A percentile compares a stretch with the other conserved stretches of the same genome.
phyloP scores from a whole-genome alignment of 2,888 invertebrate genomes.

The Stenotaenia linearis region DNA sequence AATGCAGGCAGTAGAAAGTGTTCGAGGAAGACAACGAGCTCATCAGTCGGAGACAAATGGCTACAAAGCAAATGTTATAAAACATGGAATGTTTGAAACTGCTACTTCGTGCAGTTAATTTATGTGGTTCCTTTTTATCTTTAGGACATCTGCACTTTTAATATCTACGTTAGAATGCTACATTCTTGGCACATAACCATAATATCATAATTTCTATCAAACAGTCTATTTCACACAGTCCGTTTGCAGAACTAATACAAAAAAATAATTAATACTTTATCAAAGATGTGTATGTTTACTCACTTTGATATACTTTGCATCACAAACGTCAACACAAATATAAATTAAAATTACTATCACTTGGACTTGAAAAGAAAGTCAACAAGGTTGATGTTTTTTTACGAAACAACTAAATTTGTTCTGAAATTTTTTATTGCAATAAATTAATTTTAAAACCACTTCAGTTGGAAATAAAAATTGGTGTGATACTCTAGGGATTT shows the following conservation, averaged over 20 bases:
- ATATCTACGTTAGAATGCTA: neutral
- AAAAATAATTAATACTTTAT: neutral
- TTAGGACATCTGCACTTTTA: slow-evolving; percentile 1
- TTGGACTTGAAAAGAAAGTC: neutral
- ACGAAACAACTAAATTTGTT: no score
- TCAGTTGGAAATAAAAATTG: neutral
- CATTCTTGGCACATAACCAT: slow-evolving; percentile 17
- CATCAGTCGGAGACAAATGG: slow-evolving; percentile 21
- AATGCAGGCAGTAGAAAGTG: slow-evolving; percentile 26
- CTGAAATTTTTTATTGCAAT: no score
- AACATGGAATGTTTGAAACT: slow-evolving; percentile 10
- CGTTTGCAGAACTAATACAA: neutral
- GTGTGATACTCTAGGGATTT: slow-evolving; percentile 8
- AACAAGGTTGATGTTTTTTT: neutral
- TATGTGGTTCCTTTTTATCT: slow-evolving; percentile 8
- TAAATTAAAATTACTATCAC: neutral
- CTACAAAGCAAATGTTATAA: slow-evolving; percentile 18
- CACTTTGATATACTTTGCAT: neutral
- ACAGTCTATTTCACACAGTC: neutral
- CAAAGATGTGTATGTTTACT: neutral
- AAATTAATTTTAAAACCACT: no score
- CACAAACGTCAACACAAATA: neutral
- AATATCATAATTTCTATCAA: neutral
- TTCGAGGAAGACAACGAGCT: slow-evolving; percentile 24
- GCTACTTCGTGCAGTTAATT: slow-evolving; percentile 26